Base-by-base conservation (phyloP, 1,140 invertebrate species). In the Saccostrea glomerata region DNA sequence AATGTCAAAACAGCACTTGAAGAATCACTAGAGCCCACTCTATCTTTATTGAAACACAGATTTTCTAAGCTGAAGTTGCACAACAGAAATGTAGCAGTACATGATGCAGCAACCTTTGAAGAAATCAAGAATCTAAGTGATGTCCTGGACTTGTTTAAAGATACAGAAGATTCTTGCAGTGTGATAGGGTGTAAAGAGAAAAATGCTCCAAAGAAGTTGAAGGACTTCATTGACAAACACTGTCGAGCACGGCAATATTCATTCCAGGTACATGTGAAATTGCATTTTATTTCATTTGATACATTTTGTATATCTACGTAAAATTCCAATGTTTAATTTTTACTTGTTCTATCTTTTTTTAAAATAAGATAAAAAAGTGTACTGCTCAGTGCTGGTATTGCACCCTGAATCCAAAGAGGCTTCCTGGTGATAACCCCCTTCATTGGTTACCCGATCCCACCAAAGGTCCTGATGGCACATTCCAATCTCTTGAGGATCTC, bases 371-470 rank as follows among this genome's bases (percentile, higher is more conserved):
- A 55, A 88, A 77, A 63, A 88, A 88, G 40, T 88, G 87, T 70
- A 15, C 11, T 25, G 56, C 36, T 85, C 11, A 20, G 25, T 88
- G 82, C 84, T 88, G 87, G 73, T 77, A 77, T 40, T 85, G n/a
- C 30, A 23, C 87, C 82, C 17, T 84, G 30, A 36, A 36, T 36
- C 30, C 30, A 36, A 36, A 36, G 30, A 36, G 30, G 30, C 30
- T 36, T 36, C 23, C n/a, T 11, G 55, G 9, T 13, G 56, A 84
- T 73, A 36, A 11, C 58, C 58, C 58, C 12, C 58, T 88, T 15
- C 25, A 82, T n/a, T 88, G 73, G 73, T 56, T 88, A 56, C 87
- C 87, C 23, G 87, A 88, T 82, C 87, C 87, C 15, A 66, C 60
- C 23, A 15, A 17, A 23, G 60, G 23, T 23, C 15, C 15, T 17